Percentiles rank a stretch among this genome's conserved stretches.
phyloP scores from a whole-genome alignment of 2,113 vertebrate genomes.

The Acrocephalus arundinaceus region DNA sequence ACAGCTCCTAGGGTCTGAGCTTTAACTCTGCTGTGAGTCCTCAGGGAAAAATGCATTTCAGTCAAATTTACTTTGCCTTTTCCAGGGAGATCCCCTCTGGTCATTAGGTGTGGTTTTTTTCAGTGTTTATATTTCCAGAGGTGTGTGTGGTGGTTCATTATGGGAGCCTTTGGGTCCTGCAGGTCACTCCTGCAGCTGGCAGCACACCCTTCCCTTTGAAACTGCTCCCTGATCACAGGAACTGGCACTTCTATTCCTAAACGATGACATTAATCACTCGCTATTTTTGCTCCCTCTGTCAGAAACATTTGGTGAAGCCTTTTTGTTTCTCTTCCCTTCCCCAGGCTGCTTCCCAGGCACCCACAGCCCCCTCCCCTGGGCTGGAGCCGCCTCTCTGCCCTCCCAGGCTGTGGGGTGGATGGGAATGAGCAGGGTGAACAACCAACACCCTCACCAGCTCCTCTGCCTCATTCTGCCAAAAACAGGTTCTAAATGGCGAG shows the following conservation, averaged over 20 bases:
- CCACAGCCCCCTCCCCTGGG: background rate
- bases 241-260: background rate
- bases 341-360: background rate
- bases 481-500: accelerated
- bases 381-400: background rate
- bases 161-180: background rate
- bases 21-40: background rate
- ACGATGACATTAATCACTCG: background rate
- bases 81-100: background rate
- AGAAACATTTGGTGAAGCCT: background rate
- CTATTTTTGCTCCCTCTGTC: background rate
- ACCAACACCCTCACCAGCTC: accelerated
- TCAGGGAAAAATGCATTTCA: background rate
- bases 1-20: background rate
- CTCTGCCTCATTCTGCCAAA: background rate
- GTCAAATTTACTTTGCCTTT: background rate
- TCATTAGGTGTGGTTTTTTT: background rate
- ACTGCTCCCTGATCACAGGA: background rate
- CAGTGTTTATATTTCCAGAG: background rate
- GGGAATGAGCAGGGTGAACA: background rate
- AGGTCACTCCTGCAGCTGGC: background rate
- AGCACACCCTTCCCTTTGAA: background rate
- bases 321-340: background rate
- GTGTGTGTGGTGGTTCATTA: accelerated
- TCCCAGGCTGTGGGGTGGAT: accelerated